A percentile compares a stretch with the other conserved stretches of the same genome.
phyloP scores from a whole-genome alignment of 2,888 invertebrate species.

The Actias luna region DNA sequence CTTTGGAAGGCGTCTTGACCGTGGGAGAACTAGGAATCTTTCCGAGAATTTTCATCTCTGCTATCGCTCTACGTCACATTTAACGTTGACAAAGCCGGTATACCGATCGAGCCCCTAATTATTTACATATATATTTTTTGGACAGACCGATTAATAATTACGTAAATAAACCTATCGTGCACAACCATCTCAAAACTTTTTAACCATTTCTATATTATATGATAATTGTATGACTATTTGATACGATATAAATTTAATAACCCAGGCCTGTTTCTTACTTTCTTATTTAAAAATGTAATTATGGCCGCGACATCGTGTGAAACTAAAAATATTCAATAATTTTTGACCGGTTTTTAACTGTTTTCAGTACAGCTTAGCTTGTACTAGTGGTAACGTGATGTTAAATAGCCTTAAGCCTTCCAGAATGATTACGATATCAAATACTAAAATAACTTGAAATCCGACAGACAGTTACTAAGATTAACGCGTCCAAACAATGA shows the following conservation, averaged over 20 bases:
- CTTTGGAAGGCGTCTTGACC: background rate
- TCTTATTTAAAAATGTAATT: too few relatives aligned
- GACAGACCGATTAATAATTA: slow-evolving; percentile 72
- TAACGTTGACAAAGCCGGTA: slow-evolving; percentile 36
- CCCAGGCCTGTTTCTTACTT: background rate
- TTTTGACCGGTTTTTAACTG: too few relatives aligned
- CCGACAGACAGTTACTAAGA: too few relatives aligned
- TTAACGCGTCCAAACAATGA: too few relatives aligned
- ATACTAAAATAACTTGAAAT: too few relatives aligned
- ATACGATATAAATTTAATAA: background rate
- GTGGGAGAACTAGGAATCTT: background rate
- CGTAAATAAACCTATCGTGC: slow-evolving; percentile 71
- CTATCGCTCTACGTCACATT: slow-evolving; percentile 17
- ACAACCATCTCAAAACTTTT: slow-evolving; percentile 73
- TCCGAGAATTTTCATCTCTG: background rate
- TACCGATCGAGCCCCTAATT: slow-evolving; percentile 12
- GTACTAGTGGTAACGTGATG: too few relatives aligned
- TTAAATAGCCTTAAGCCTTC: too few relatives aligned
- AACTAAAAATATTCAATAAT: too few relatives aligned
- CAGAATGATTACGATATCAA: too few relatives aligned
- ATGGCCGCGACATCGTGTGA: too few relatives aligned
- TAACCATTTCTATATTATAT: slow-evolving; percentile 48
- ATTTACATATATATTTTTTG: slow-evolving; percentile 37
- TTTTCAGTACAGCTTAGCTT: too few relatives aligned
- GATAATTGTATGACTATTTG: slow-evolving; percentile 25